phyloP scores from a whole-genome alignment of 2,797 vertebrate species.

The Hozukius guyotensis region DNA sequence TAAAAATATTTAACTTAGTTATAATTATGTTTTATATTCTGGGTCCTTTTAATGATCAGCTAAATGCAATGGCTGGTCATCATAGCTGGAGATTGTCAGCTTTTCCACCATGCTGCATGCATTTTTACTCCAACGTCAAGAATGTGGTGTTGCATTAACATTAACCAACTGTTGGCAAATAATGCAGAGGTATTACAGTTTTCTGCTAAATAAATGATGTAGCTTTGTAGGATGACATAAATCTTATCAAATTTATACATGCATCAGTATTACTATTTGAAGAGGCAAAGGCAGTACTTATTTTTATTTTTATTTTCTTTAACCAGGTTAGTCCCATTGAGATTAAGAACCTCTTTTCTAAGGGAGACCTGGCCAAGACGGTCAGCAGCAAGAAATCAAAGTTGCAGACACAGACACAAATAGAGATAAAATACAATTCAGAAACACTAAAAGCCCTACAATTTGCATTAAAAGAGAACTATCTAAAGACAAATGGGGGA shows the following conservation, averaged over 20 bases:
- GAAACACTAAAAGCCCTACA: too few species aligned
- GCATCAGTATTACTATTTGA: neutral
- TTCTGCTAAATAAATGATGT: too few species aligned
- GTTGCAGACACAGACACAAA: too few species aligned
- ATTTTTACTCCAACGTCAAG: neutral
- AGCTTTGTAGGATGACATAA: too few species aligned
- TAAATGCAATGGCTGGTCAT: conserved; percentile 33
- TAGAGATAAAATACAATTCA: too few species aligned
- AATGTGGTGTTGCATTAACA: neutral
- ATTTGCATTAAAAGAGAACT: too few species aligned
- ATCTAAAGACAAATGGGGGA: neutral
- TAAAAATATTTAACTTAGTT: neutral
- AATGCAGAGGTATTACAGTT: too few species aligned
- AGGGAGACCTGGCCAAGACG: too few species aligned
- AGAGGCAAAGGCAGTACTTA: neutral
- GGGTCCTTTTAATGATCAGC: neutral
- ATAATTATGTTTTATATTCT: neutral
- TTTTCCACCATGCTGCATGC: conserved; percentile 29
- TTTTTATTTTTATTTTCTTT: neutral
- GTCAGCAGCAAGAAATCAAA: too few species aligned
- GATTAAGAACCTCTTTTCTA: too few species aligned
- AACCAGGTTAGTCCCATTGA: too few species aligned
- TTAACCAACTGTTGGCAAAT: too few species aligned
- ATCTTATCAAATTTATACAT: conserved; percentile 7
- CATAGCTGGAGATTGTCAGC: conserved; percentile 25